phyloP scores from a whole-genome alignment of 2,113 vertebrate genomes.

The Gnathonemus longibarbis region DNA sequence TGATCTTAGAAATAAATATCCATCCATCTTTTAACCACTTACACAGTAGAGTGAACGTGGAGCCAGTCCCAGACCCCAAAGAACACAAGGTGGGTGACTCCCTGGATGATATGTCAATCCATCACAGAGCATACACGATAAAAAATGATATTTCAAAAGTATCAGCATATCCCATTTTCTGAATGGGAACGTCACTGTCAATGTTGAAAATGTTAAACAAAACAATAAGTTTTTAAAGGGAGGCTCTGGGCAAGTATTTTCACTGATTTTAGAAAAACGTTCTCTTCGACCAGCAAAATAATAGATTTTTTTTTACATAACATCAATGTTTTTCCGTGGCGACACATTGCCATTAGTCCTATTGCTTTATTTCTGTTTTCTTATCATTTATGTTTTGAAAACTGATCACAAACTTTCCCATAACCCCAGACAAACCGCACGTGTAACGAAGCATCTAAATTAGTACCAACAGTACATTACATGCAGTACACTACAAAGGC shows the following conservation, averaged over 20 bases:
- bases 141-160: neutral
- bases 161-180: neutral
- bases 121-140: neutral
- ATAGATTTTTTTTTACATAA: neutral
- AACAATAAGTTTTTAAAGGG: neutral
- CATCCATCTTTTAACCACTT: neutral
- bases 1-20: neutral
- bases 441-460: neutral
- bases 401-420: neutral
- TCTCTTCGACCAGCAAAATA: neutral
- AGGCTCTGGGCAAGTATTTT: neutral
- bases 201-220: constrained; percentile 1
- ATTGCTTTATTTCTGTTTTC: neutral
- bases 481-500: neutral
- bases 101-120: neutral
- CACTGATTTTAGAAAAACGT: neutral
- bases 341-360: neutral
- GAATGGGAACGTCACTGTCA: neutral
- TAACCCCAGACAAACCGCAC: neutral
- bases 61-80: neutral
- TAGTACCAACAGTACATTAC: neutral
- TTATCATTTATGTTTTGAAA: neutral
- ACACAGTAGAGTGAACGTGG: neutral
- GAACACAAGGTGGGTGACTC: neutral
- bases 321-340: neutral